These are phyloP conservation scores for Nesometra sesokonis DNA, from an alignment of 35 echinoderm and acorn worm species.

Conservation along the genomic window DNA sequence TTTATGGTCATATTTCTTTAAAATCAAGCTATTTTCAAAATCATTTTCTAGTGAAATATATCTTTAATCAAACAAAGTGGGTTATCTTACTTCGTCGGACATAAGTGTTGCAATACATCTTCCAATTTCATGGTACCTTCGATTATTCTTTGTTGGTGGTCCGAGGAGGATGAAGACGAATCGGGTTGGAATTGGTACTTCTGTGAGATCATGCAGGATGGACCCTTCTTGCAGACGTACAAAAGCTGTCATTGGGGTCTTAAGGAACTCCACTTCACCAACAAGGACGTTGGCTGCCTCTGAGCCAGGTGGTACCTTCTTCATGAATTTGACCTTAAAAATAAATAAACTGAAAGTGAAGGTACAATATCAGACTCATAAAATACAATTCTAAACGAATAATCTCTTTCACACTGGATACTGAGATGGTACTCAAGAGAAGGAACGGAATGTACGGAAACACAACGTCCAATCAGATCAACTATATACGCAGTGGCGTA, in stretches of 20 bases:
- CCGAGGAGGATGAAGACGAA: constrained; percentile 78
- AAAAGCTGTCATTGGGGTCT: constrained; percentile 62
- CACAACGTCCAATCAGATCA: too few species aligned
- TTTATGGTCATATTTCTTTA: too few species aligned
- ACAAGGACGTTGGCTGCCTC: constrained; percentile 77
- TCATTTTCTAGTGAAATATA: too few species aligned
- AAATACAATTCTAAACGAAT: too few species aligned
- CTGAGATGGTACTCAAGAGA: too few species aligned
- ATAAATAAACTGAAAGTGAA: not conserved
- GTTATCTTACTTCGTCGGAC: constrained; percentile 77
- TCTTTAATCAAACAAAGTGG: not conserved
- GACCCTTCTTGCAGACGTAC: constrained; percentile 36
- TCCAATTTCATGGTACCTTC: constrained; percentile 74
- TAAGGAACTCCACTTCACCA: constrained; percentile 61
- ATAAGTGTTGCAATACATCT: constrained; percentile 85
- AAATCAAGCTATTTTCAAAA: too few species aligned
- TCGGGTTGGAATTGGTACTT: constrained; percentile 77
- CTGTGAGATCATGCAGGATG: constrained; percentile 52
- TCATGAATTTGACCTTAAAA: constrained; percentile 58
- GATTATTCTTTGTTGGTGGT: constrained; percentile 48
- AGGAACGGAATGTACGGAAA: too few species aligned
- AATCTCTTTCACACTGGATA: too few species aligned
- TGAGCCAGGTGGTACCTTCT: constrained; percentile 65
- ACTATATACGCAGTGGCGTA: too few species aligned
- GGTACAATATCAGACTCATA: too few species aligned